phyloP scores from a whole-genome alignment of 2,797 vertebrate species.

The Leptatherina wallacei region DNA sequence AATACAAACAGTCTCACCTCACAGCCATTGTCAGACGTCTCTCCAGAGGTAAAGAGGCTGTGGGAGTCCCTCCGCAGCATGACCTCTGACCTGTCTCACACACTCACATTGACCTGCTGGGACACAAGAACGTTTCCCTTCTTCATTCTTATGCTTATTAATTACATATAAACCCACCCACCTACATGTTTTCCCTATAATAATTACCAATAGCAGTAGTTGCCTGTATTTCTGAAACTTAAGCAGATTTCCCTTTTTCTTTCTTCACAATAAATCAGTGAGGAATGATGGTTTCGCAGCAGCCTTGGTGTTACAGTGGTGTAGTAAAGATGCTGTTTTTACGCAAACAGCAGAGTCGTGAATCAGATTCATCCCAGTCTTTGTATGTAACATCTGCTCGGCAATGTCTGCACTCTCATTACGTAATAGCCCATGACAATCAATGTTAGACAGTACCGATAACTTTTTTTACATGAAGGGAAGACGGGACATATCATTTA shows the following conservation, averaged over 20 bases:
- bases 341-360: slow-evolving; percentile 31
- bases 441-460: slow-evolving; percentile 21
- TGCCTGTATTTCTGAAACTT: too few species aligned
- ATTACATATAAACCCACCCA: not conserved
- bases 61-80: slow-evolving; percentile 78
- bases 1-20: slow-evolving; percentile 68
- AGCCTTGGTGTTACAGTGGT: not conserved
- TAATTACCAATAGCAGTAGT: too few species aligned
- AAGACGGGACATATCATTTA: not conserved
- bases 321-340: slow-evolving; percentile 17
- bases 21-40: slow-evolving; percentile 80
- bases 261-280: not conserved
- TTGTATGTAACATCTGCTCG: slow-evolving; percentile 57
- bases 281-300: not conserved
- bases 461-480: slow-evolving; percentile 58
- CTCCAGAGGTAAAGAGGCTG: slow-evolving; percentile 77
- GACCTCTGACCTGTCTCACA: slow-evolving; percentile 71
- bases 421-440: slow-evolving; percentile 65
- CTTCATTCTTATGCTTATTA: not conserved
- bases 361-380: slow-evolving; percentile 24
- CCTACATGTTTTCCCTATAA: too few species aligned
- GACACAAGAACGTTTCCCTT: not conserved
- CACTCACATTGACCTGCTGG: slow-evolving; percentile 69
- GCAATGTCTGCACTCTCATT: slow-evolving; percentile 64
- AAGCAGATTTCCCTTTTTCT: not conserved